phyloP scores from a whole-genome alignment of 2,888 invertebrate genomes.

The Camptogramma bilineatum region DNA sequence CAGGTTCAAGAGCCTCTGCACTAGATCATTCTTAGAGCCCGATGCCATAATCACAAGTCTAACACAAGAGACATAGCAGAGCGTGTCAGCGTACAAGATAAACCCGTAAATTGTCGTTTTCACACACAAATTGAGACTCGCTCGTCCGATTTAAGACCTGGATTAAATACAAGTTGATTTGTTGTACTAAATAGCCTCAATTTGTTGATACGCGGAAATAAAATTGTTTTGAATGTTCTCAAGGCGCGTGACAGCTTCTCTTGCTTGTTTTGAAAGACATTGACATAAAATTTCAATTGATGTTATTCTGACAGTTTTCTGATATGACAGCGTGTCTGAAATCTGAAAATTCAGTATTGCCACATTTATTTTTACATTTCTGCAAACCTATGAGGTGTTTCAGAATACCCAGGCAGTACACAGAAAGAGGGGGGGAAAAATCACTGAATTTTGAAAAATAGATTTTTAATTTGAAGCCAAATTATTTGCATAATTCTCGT shows the following conservation, averaged over 20 bases:
- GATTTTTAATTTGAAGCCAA: too few species aligned
- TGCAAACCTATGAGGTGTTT: neutral
- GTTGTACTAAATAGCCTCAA: constrained; percentile 49
- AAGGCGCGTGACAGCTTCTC: neutral
- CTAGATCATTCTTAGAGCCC: constrained; percentile 75
- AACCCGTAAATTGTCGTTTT: constrained; percentile 18
- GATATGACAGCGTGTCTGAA: neutral
- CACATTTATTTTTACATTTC: neutral
- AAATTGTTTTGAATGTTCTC: constrained; percentile 27
- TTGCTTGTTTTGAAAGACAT: neutral
- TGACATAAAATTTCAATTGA: neutral
- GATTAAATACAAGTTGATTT: constrained; percentile 48
- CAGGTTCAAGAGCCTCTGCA: constrained; percentile 70
- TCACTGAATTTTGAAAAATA: too few species aligned
- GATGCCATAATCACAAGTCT: constrained; percentile 69
- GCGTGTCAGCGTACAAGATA: constrained; percentile 40
- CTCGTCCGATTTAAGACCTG: constrained; percentile 30
- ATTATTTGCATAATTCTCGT: too few species aligned
- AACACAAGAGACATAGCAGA: constrained; percentile 58
- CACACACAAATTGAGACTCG: neutral
- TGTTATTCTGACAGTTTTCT: too few species aligned
- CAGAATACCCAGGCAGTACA: too few species aligned
- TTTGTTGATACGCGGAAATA: constrained; percentile 31
- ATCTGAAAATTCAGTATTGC: too few species aligned
- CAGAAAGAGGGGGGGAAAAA: too few species aligned